Conservation (phyloP, 1,140 invertebrate genomes). For the Colletes gigas region DNA sequence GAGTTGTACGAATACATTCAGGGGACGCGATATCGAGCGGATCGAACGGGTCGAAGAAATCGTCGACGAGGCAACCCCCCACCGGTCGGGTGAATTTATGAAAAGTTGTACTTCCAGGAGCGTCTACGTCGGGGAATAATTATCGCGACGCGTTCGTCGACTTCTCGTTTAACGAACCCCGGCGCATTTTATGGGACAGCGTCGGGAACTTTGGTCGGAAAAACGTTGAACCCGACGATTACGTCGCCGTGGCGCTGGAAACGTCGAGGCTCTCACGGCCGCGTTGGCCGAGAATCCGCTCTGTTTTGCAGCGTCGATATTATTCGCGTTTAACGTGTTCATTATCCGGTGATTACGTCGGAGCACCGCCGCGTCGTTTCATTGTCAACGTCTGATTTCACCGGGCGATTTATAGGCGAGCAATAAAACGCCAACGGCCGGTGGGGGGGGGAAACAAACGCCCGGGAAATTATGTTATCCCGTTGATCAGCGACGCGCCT, state of each 20-base stretch:
- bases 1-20: slow-evolving; percentile 43
- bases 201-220: background rate
- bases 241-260: too few species aligned
- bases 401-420: slow-evolving; percentile 4
- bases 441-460: too few species aligned
- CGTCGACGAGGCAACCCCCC: background rate
- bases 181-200: background rate
- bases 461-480: too few species aligned
- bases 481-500: too few species aligned
- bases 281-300: too few species aligned
- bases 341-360: background rate
- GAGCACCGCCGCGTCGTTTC: slow-evolving; percentile 4
- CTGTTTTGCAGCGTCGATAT: too few species aligned
- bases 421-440: background rate
- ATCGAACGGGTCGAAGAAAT: slow-evolving; percentile 4
- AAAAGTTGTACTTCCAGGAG: background rate
- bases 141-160: background rate
- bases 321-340: too few species aligned
- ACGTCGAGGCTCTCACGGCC: too few species aligned
- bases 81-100: slow-evolving; percentile 22
- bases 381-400: slow-evolving; percentile 14
- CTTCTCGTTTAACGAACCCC: slow-evolving; percentile 1
- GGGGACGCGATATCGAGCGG: slow-evolving; percentile 48
- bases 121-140: slow-evolving; percentile 8
- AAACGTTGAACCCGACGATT: background rate